Percentiles rank a stretch among this genome's conserved stretches.
Conservation (phyloP, 2,113 vertebrate genomes). For the Otolemur garnettii region DNA sequence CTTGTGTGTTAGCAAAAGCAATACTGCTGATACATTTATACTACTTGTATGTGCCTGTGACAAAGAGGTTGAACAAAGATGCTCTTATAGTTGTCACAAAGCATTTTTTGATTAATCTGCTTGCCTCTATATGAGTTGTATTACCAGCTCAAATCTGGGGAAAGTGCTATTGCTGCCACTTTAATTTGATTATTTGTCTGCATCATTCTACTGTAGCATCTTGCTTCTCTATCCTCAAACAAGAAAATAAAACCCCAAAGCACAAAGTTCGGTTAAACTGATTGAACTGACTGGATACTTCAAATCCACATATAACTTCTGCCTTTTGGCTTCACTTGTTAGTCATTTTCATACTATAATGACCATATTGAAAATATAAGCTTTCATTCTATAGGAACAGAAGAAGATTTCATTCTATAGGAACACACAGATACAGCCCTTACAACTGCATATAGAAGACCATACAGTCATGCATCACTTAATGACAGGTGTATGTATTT, state of each 20-base stretch:
- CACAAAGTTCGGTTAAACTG: background rate
- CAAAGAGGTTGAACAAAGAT: background rate
- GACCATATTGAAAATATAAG: background rate
- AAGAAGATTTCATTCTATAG: background rate
- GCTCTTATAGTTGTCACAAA: background rate
- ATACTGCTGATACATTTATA: background rate
- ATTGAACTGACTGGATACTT: background rate
- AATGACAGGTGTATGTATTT: background rate
- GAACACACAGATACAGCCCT: background rate
- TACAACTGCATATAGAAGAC: background rate
- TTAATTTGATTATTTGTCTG: background rate
- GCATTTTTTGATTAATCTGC: background rate
- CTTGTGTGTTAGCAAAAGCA: background rate
- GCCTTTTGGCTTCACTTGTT: background rate
- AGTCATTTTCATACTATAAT: background rate
- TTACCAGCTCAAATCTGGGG: background rate
- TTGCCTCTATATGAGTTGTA: background rate
- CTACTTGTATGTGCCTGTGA: background rate
- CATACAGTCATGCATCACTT: background rate
- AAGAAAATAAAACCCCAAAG: background rate
- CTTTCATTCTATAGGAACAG: background rate
- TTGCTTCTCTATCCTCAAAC: background rate
- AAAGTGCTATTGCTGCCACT: background rate
- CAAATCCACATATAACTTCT: background rate
- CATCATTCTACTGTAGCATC: background rate